Percentiles rank a stretch among this genome's conserved stretches.
phyloP scores from a whole-genome alignment of 2,888 invertebrate species.

The Monochamus alternatus region DNA sequence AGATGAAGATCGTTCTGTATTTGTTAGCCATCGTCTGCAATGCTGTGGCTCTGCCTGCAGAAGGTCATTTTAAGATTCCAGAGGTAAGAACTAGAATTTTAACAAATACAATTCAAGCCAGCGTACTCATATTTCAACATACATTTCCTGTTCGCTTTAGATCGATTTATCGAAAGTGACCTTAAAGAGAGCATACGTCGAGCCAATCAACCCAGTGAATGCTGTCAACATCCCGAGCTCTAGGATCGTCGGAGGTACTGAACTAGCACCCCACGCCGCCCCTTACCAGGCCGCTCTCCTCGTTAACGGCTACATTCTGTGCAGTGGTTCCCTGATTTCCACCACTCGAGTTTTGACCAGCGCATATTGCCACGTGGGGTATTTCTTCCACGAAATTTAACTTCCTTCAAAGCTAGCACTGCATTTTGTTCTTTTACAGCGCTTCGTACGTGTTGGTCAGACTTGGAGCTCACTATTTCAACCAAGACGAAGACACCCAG shows the following conservation, averaged over 20 bases:
- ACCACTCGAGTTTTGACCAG: neutral
- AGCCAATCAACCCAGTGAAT: too few relatives aligned
- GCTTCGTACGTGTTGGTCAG: conserved; percentile 33
- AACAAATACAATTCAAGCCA: too few relatives aligned
- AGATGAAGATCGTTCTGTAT: too few relatives aligned
- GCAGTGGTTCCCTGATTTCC: neutral
- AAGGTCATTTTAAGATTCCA: too few relatives aligned
- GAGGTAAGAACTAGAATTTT: too few relatives aligned
- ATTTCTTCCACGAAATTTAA: neutral
- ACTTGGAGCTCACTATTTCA: conserved; percentile 29
- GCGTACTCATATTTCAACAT: too few relatives aligned
- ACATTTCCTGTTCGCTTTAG: too few relatives aligned
- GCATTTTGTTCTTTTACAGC: conserved; percentile 23
- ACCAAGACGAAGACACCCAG: conserved; percentile 22
- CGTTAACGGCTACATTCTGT: neutral
- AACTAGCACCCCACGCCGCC: neutral
- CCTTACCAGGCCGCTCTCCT: neutral
- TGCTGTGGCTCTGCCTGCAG: too few relatives aligned
- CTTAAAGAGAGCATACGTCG: too few relatives aligned
- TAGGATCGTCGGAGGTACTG: neutral
- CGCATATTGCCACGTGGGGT: neutral
- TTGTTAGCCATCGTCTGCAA: too few relatives aligned
- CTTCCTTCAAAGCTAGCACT: neutral
- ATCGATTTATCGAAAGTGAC: too few relatives aligned
- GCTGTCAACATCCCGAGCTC: too few relatives aligned